Conservation (phyloP, 2,888 invertebrate genomes). For the Pseudococcus viburni region DNA sequence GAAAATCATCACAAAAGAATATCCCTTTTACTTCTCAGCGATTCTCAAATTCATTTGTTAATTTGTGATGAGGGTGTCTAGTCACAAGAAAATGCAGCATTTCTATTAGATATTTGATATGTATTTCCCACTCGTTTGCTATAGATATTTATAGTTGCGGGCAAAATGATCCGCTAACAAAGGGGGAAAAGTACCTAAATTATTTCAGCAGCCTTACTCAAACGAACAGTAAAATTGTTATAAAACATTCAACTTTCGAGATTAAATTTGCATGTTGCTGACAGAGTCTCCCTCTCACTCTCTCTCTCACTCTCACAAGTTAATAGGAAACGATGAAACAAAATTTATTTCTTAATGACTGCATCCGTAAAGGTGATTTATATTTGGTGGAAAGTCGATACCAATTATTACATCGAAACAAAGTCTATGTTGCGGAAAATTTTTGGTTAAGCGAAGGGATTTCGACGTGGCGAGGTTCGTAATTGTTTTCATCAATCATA, state of each 20-base stretch:
- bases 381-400: conserved; percentile 32
- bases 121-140: too few relatives aligned
- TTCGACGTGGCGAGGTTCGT: neutral
- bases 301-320: neutral
- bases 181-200: neutral
- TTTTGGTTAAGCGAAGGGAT: neutral
- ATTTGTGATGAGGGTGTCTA: too few relatives aligned
- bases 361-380: conserved; percentile 23
- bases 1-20: too few relatives aligned
- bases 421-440: conserved; percentile 10
- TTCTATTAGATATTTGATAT: too few relatives aligned
- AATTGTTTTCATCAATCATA: conserved; percentile 46
- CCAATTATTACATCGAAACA: conserved; percentile 44
- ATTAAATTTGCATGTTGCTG: conserved; percentile 3
- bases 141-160: too few relatives aligned
- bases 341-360: conserved; percentile 54
- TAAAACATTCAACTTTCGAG: neutral
- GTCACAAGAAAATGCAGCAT: too few relatives aligned
- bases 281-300: neutral
- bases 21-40: too few relatives aligned
- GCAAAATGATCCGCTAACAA: too few relatives aligned
- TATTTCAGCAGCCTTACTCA: neutral
- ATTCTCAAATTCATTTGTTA: too few relatives aligned
- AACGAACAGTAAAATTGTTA: neutral
- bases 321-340: neutral